Percentiles rank a stretch among this genome's conserved stretches.
phyloP scores from a whole-genome alignment of 2,888 invertebrate genomes.

The Drosophila mercatorum region DNA sequence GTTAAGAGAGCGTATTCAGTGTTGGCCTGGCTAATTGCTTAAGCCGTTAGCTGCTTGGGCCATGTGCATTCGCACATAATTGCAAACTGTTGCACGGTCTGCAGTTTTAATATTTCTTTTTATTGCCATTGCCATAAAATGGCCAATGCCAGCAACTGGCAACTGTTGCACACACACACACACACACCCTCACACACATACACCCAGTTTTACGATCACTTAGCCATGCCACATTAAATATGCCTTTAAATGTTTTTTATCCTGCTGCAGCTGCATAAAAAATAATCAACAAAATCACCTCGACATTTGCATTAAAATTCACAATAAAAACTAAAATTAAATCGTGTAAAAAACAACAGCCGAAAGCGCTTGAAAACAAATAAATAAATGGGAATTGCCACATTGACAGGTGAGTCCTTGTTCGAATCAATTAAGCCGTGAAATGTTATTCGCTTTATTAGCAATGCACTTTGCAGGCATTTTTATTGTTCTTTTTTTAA shows the following conservation, averaged over 20 bases:
- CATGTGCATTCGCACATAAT: conserved; percentile 68
- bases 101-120: conserved; percentile 58
- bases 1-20: conserved; percentile 59
- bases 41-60: conserved; percentile 12
- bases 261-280: conserved; percentile 28
- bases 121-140: conserved; percentile 55
- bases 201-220: conserved; percentile 67
- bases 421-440: neutral
- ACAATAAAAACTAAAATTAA: conserved; percentile 12
- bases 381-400: neutral
- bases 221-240: conserved; percentile 71
- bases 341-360: conserved; percentile 9
- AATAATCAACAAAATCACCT: conserved; percentile 5
- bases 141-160: conserved; percentile 46
- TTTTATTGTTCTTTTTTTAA: neutral
- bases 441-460: conserved; percentile 12
- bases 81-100: conserved; percentile 76
- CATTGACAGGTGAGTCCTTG: conserved; percentile 27
- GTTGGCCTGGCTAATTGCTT: conserved; percentile 6
- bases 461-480: conserved; percentile 7
- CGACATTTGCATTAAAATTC: conserved; percentile 21
- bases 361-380: neutral
- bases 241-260: conserved; percentile 58
- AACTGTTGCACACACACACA: conserved; percentile 63
- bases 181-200: conserved; percentile 22